Percentiles rank a stretch among this genome's conserved stretches.
Conservation (phyloP, 2,113 vertebrate genomes). For the Etia nguti region DNA sequence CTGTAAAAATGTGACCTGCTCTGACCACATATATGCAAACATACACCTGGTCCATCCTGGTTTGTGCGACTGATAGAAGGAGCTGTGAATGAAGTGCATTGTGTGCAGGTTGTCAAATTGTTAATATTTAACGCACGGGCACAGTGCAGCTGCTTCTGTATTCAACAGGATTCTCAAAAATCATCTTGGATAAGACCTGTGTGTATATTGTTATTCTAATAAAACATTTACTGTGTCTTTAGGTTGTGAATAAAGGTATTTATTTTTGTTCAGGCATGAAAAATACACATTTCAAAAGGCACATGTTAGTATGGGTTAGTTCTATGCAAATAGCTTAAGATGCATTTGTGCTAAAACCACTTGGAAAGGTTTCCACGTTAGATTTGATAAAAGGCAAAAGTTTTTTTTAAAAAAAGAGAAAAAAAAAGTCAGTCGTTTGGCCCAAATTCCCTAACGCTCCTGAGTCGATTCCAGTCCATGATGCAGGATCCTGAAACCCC, state of each 20-base stretch:
- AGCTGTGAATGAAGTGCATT: neutral
- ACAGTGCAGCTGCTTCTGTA: neutral
- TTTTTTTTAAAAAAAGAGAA: neutral
- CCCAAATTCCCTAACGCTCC: conserved; percentile 21
- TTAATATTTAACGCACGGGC: neutral
- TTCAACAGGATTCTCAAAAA: neutral
- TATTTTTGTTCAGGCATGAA: conserved; percentile 12
- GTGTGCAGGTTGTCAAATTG: neutral
- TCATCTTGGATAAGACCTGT: neutral
- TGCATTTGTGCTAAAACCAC: neutral
- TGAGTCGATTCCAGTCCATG: conserved; percentile 45
- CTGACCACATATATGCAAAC: neutral
- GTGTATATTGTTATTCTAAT: neutral
- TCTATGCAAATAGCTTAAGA: conserved; percentile 14
- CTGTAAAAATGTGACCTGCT: neutral
- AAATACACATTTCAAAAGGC: conserved; percentile 50
- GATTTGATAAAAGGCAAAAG: conserved; percentile 12
- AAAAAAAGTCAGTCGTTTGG: conserved; percentile 19
- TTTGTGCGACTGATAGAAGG: neutral
- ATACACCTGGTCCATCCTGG: neutral
- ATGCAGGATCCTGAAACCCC: neutral
- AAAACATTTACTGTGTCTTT: neutral
- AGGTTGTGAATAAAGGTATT: conserved; percentile 18
- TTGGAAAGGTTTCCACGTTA: neutral
- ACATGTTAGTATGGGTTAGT: conserved; percentile 6